These are phyloP conservation scores for Drosophila navojoa DNA, from an alignment of 1,140 invertebrate genomes.

Conservation along the genomic window DNA sequence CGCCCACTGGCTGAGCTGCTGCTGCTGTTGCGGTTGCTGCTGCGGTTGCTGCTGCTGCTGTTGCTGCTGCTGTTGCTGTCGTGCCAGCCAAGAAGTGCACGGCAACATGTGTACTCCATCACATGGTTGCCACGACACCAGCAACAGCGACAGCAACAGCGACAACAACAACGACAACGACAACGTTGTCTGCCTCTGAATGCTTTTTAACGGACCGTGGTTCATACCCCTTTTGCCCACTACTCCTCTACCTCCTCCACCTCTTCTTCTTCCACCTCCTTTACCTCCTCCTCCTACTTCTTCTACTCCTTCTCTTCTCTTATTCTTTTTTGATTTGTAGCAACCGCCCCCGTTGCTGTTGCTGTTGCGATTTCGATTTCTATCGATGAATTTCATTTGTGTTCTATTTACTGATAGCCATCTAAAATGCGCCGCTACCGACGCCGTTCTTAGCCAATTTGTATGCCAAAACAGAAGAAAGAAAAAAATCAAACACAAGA, in stretches of 20 bases:
- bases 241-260: not conserved
- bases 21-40: not conserved
- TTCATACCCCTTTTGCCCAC: not conserved
- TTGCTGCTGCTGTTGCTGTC: conserved; percentile 29
- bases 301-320: not conserved
- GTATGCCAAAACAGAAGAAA: conserved; percentile 40
- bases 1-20: conserved; percentile 44
- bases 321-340: conserved; percentile 65
- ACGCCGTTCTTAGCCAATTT: conserved; percentile 66
- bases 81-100: conserved; percentile 57
- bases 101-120: conserved; percentile 80
- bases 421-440: conserved; percentile 78
- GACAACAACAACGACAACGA: conserved; percentile 8
- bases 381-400: conserved; percentile 83
- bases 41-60: not conserved
- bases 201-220: conserved; percentile 7
- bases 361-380: conserved; percentile 69
- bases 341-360: conserved; percentile 55
- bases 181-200: conserved; percentile 8
- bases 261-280: not conserved
- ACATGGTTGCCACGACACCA: conserved; percentile 72
- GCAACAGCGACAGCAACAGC: conserved; percentile 10
- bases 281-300: not conserved
- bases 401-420: conserved; percentile 83
- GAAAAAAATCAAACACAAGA: no score